Evolutionary conservation across 2,797 vertebrate species (phyloP).

Genomic region (Dermochelys coriacea): DNA sequence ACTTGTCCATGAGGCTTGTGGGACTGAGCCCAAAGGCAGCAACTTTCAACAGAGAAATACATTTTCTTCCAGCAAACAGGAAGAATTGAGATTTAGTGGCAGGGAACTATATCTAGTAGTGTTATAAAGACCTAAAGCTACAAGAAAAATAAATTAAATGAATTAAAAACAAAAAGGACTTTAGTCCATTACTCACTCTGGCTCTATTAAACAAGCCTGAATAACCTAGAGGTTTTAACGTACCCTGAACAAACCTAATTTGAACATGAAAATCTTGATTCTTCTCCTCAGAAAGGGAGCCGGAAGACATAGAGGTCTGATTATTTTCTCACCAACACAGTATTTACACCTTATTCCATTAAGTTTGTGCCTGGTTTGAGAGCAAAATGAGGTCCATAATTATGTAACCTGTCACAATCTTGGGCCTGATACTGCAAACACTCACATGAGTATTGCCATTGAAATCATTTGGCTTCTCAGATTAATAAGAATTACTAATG

Average conservation of each 20-base stretch:
- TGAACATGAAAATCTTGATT: background rate
- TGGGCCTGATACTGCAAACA: background rate
- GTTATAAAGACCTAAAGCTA: background rate
- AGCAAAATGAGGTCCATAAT: background rate
- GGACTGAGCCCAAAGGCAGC: background rate
- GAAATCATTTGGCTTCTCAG: background rate
- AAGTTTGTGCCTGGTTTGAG: background rate
- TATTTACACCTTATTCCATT: background rate
- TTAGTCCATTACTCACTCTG: background rate
- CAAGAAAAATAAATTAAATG: background rate
- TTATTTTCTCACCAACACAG: background rate
- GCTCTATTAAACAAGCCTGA: background rate
- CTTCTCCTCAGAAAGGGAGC: background rate
- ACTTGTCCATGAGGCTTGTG: background rate
- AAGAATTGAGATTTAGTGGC: background rate
- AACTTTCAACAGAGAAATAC: background rate
- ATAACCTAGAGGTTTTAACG: background rate
- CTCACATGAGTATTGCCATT: background rate
- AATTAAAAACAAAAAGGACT: background rate
- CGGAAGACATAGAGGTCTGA: background rate
- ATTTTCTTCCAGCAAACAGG: background rate
- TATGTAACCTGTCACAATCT: background rate
- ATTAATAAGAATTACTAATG: background rate
- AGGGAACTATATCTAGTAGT: background rate
- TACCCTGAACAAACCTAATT: background rate